These are phyloP conservation scores for Trichopoda pennipes DNA, from an alignment of 2,888 invertebrate species.

Conservation along the genomic window DNA sequence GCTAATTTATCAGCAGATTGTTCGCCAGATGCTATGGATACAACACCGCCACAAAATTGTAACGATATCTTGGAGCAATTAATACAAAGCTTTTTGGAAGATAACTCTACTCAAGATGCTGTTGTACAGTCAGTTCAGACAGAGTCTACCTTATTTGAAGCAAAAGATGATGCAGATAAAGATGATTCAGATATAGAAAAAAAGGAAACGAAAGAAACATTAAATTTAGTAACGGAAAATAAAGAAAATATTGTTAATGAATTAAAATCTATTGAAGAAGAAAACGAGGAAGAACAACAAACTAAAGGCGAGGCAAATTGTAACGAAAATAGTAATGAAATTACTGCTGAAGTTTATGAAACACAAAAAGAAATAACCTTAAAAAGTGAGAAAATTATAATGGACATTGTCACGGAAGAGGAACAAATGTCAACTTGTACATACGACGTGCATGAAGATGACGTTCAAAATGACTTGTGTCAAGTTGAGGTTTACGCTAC, in stretches of 20 bases:
- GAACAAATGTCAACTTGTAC: constrained; percentile 39
- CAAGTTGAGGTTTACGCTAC: constrained; percentile 63
- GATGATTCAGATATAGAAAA: background rate
- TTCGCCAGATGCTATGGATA: constrained; percentile 23
- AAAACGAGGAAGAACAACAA: background rate
- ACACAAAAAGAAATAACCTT: background rate
- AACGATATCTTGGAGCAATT: constrained; percentile 61
- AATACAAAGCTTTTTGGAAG: constrained; percentile 64
- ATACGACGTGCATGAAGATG: constrained; percentile 39
- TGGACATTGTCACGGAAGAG: constrained; percentile 28
- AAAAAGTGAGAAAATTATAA: constrained; percentile 9
- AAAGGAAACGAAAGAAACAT: background rate
- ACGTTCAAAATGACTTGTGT: constrained; percentile 50
- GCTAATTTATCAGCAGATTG: constrained; percentile 63
- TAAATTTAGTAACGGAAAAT: background rate
- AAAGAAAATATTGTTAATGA: background rate
- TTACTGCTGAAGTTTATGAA: background rate
- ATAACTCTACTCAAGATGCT: constrained; percentile 61
- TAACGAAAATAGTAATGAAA: background rate
- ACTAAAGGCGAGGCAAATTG: background rate
- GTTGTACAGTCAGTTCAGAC: constrained; percentile 29
- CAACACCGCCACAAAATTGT: constrained; percentile 23
- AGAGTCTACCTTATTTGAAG: constrained; percentile 4
- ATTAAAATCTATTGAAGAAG: background rate
- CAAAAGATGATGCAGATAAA: background rate